phyloP scores from a whole-genome alignment of 2,888 invertebrate species.

The Zygothrica quintamaculata region DNA sequence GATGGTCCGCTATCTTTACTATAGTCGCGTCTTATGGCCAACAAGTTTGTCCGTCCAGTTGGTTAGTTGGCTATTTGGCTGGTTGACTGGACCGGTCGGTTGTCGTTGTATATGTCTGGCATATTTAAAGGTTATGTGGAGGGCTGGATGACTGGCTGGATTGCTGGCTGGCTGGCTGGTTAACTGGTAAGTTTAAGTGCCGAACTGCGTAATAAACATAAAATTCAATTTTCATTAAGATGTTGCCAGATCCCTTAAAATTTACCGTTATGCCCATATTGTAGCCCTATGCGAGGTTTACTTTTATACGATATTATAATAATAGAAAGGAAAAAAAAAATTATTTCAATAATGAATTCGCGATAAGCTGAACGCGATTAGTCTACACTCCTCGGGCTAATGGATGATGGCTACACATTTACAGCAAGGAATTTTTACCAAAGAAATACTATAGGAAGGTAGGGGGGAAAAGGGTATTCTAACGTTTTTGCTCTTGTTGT shows the following conservation, averaged over 20 bases:
- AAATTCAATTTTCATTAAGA: constrained; percentile 80
- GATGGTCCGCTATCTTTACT: constrained; percentile 55
- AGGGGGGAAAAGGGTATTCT: constrained; percentile 15
- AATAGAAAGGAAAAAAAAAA: constrained; percentile 49
- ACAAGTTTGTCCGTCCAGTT: constrained; percentile 43
- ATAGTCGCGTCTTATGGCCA: constrained; percentile 39
- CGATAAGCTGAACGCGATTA: constrained; percentile 69
- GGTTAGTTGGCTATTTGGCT: constrained; percentile 35
- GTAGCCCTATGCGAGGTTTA: constrained; percentile 49
- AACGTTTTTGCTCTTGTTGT: no score
- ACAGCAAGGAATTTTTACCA: constrained; percentile 71
- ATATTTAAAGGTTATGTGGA: constrained; percentile 67
- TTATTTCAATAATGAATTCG: constrained; percentile 81
- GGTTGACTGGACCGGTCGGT: constrained; percentile 18
- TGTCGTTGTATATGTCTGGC: constrained; percentile 13
- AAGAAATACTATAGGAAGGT: constrained; percentile 33
- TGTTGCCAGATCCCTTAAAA: constrained; percentile 70
- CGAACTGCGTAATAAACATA: constrained; percentile 74
- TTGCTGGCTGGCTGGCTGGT: no score
- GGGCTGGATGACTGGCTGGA: constrained; percentile 49
- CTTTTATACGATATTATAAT: no score
- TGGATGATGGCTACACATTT: constrained; percentile 45
- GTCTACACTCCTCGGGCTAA: constrained; percentile 19
- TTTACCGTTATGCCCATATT: constrained; percentile 61
- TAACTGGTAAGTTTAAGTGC: constrained; percentile 46